These are phyloP conservation scores for pig (Sus scrofa) DNA, from an alignment of 2,113 vertebrate species.

Conservation along the genomic window T2T-Sscrofa CM000812.6:161908001-161908500, in stretches of 20 bases:
- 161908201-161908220: conserved; percentile 98
- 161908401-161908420: background rate
- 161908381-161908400: accelerated
- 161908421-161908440: background rate
- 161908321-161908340: background rate
- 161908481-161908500: background rate
- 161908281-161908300: background rate
- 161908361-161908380: background rate
- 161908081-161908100: background rate
- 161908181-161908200: conserved; percentile 99
- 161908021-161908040: background rate
- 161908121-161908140: background rate
- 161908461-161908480: accelerated
- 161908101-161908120: background rate
- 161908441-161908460: background rate
- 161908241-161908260: conserved; percentile 99
- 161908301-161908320: background rate
- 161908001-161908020: background rate
- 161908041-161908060: accelerated
- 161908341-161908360: background rate
- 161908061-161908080: background rate
- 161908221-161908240: conserved; percentile 99
- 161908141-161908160: conserved; percentile 90
- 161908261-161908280: conserved; percentile 95
- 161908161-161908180: conserved; percentile 98